These are phyloP conservation scores for Scleropages formosus DNA, from an alignment of 2,797 vertebrate species.

Conservation along the genomic window DNA sequence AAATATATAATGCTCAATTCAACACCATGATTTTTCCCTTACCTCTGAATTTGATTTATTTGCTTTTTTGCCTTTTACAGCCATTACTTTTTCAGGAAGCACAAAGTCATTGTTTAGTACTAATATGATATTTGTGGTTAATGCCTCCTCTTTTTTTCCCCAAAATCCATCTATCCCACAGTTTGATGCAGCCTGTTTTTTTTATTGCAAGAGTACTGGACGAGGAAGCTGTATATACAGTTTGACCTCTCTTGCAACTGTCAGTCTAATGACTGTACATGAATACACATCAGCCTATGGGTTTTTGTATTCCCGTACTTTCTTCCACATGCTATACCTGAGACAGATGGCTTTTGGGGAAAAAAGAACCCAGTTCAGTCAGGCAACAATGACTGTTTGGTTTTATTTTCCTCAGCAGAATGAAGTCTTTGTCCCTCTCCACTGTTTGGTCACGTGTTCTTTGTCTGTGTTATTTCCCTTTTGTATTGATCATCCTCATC, in stretches of 20 bases:
- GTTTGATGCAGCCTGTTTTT: constrained; percentile 46
- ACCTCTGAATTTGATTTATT: background rate
- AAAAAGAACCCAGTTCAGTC: constrained; percentile 43
- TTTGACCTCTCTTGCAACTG: no score
- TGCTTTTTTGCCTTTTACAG: constrained; percentile 26
- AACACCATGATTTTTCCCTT: background rate
- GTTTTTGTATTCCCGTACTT: no score
- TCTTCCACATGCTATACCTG: no score
- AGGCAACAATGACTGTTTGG: constrained; percentile 48
- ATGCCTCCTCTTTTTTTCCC: constrained; percentile 59
- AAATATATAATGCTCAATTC: background rate
- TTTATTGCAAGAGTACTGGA: no score
- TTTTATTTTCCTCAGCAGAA: background rate
- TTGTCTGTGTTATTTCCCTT: constrained; percentile 63
- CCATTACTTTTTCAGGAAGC: constrained; percentile 58
- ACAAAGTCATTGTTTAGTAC: constrained; percentile 44
- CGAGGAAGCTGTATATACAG: no score
- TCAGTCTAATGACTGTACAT: no score
- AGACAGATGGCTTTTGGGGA: constrained; percentile 76
- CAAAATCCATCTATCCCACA: constrained; percentile 51
- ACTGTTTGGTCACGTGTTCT: constrained; percentile 53
- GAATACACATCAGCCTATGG: no score
- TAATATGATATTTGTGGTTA: constrained; percentile 46
- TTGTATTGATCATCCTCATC: constrained; percentile 49
- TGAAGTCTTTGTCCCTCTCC: background rate